phyloP scores from a whole-genome alignment of 1,140 invertebrate genomes.

The Liolophura sinensis region DNA sequence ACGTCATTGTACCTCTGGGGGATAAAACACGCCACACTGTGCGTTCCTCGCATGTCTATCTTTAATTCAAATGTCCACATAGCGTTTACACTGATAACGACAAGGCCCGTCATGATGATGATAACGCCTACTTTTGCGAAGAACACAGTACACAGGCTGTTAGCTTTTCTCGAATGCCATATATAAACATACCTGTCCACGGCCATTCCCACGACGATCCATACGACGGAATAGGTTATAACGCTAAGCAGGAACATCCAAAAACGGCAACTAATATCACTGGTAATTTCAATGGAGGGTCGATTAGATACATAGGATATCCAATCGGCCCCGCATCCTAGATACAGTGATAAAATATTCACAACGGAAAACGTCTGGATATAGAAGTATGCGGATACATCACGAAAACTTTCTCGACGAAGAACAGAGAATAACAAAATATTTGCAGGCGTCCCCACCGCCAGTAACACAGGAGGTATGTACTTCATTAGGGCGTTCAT shows the following conservation, averaged over 20 bases:
- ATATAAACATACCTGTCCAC: slow-evolving; percentile 47
- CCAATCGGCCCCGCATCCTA: too few species aligned
- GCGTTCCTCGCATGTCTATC: slow-evolving; percentile 8
- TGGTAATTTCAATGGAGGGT: too few species aligned
- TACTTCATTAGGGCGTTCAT: too few species aligned
- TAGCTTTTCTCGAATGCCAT: slow-evolving; percentile 35
- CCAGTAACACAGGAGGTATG: too few species aligned
- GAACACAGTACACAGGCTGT: slow-evolving; percentile 42
- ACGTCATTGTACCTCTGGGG: slow-evolving; percentile 33
- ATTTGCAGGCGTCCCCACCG: too few species aligned
- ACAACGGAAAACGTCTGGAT: too few species aligned
- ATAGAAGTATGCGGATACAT: too few species aligned
- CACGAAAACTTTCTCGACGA: too few species aligned
- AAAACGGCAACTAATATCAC: slow-evolving; percentile 27
- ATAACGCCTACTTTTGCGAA: slow-evolving; percentile 41
- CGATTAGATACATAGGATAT: too few species aligned
- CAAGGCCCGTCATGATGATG: slow-evolving; percentile 42
- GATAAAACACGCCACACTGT: slow-evolving; percentile 33
- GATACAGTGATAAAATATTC: too few species aligned
- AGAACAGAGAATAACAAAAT: too few species aligned
- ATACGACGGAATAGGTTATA: slow-evolving; percentile 42
- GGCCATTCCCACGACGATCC: slow-evolving; percentile 49
- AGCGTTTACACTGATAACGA: slow-evolving; percentile 49
- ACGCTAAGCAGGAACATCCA: slow-evolving; percentile 51
- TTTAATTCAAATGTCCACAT: slow-evolving; percentile 51